phyloP scores from a whole-genome alignment of 2,113 vertebrate species.

The Mionectes macconnelli region DNA sequence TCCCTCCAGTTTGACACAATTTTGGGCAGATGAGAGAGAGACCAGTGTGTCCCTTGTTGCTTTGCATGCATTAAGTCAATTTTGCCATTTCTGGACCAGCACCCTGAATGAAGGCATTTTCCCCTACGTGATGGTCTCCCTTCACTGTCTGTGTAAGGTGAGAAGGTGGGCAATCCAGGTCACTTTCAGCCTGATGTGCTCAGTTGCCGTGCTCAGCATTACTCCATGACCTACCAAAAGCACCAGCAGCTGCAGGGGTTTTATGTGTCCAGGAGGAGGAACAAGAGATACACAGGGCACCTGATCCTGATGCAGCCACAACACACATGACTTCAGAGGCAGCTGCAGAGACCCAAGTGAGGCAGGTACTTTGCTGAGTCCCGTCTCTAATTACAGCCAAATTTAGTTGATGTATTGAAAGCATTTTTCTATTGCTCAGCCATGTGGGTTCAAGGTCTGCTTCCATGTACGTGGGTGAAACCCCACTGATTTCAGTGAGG shows the following conservation, averaged over 20 bases:
- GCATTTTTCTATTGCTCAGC: background rate
- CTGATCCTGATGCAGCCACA: background rate
- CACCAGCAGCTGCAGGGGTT: fast-evolving
- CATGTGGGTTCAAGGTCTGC: background rate
- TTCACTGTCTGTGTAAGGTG: fast-evolving
- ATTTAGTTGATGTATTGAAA: background rate
- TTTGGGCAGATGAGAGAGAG: background rate
- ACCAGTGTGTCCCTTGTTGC: background rate
- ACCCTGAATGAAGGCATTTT: fast-evolving
- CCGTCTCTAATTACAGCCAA: background rate
- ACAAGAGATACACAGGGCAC: background rate
- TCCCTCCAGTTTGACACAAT: background rate
- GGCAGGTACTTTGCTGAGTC: background rate
- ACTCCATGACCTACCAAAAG: background rate
- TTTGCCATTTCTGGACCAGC: background rate
- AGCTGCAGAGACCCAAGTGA: background rate
- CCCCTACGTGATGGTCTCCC: fast-evolving
- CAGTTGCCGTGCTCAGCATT: fast-evolving
- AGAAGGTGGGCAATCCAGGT: fast-evolving
- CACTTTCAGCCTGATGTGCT: background rate
- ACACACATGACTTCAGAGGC: fast-evolving
- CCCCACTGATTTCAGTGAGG: background rate
- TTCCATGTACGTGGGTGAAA: background rate
- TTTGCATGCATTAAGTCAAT: background rate
- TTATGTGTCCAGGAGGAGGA: background rate